Evolutionary conservation across 2,888 invertebrate genomes (phyloP).

Genomic region (Drosophila algonquin): DNA sequence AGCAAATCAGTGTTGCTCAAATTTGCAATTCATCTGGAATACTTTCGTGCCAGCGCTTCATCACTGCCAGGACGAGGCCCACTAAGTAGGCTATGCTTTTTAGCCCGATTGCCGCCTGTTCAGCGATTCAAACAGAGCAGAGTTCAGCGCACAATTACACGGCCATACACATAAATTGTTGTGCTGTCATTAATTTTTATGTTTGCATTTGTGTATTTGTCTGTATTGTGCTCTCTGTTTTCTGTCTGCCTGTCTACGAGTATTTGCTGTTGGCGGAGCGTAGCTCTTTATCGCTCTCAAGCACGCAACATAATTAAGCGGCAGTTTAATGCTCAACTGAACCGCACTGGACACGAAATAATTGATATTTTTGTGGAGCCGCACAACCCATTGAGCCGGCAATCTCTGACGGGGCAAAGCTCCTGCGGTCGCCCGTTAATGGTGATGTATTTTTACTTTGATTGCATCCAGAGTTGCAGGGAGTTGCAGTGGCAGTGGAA

Average conservation of each 20-base stretch:
- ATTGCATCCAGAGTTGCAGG: constrained; percentile 53
- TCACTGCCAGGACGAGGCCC: constrained; percentile 12
- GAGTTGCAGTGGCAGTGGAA: constrained; percentile 28
- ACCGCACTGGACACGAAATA: constrained; percentile 43
- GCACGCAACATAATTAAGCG: constrained; percentile 69
- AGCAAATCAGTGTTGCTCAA: not conserved
- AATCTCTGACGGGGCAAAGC: constrained; percentile 20
- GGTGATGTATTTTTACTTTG: constrained; percentile 62
- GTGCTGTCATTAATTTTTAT: constrained; percentile 21
- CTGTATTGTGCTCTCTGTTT: not conserved
- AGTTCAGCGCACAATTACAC: constrained; percentile 56
- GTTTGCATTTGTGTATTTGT: constrained; percentile 30
- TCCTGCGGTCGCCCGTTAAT: constrained; percentile 54
- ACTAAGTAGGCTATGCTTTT: constrained; percentile 56
- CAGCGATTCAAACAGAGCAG: constrained; percentile 25
- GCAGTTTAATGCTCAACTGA: constrained; percentile 63
- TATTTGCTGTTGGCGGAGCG: constrained; percentile 11
- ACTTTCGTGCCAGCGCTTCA: constrained; percentile 8
- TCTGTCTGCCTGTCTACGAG: constrained; percentile 2
- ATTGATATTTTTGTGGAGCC: constrained; percentile 70
- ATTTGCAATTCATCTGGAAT: not conserved
- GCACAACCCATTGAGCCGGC: constrained; percentile 15
- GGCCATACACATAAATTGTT: constrained; percentile 30
- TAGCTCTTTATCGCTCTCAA: constrained; percentile 52
- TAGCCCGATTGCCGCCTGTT: constrained; percentile 7